A percentile compares a stretch with the other conserved stretches of the same genome.
These are phyloP conservation scores for Heliothis virescens DNA, from an alignment of 1,140 invertebrate species.

Conservation along the genomic window DNA sequence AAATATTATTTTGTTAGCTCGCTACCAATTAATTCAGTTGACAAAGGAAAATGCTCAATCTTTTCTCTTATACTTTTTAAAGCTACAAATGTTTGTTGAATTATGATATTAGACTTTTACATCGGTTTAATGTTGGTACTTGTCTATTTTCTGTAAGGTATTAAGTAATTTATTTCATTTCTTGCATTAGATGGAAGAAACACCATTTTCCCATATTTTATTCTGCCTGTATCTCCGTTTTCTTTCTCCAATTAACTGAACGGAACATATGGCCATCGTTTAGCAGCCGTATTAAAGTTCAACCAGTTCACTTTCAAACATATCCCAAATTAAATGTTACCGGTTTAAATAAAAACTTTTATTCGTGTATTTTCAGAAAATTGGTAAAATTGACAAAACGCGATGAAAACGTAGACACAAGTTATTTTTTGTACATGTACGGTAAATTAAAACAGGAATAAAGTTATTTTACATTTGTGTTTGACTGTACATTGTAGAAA, in stretches of 20 bases:
- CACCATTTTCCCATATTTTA: no score
- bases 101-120: neutral
- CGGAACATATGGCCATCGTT: neutral
- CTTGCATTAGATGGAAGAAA: no score
- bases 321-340: constrained; percentile 4
- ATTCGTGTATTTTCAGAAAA: constrained; percentile 13
- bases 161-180: neutral
- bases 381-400: constrained; percentile 18
- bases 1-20: constrained; percentile 13
- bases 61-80: neutral
- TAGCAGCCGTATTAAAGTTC: constrained; percentile 10
- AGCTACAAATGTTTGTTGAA: neutral
- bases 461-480: neutral
- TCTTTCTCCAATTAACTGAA: no score
- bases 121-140: neutral
- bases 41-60: constrained; percentile 12
- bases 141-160: neutral
- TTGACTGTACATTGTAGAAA: neutral
- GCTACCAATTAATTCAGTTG: constrained; percentile 21
- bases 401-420: neutral
- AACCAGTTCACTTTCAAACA: neutral
- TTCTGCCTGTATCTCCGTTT: no score
- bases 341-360: constrained; percentile 6
- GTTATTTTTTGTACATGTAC: neutral
- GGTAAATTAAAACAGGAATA: neutral